Base-by-base conservation (phyloP, 2,888 invertebrate genomes). In the Gryllus longicercus region DNA sequence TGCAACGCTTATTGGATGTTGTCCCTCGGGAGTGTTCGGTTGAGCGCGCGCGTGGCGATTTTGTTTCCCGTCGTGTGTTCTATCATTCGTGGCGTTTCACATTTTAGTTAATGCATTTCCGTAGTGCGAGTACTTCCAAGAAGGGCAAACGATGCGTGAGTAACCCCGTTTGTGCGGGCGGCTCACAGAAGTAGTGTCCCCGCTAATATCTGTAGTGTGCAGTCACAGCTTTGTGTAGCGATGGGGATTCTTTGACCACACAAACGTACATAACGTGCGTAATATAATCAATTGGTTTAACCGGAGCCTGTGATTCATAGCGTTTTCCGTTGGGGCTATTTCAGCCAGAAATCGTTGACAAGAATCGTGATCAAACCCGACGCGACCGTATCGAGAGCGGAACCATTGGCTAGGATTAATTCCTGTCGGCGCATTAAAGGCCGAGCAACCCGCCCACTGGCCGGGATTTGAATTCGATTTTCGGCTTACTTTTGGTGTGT, bases 281-380 rank as follows among this genome's bases (percentile, higher is more conserved):
- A 63, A 63, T 63, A n/a, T 63, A 63, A 63, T 63, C 63, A 63
- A 18, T 63, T 63, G 63, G 63, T 63, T 63, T 18, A 63, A 63
- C n/a, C 14, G 63, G 63, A n/a, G 16, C 63, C n/a, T n/a, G 63
- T 63, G 63, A 63, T 63, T 63, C 63, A 63, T 63, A 18, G 63
- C 63, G 63, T 63, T 63, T 63, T n/a, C 63, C 63, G 63, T 63
- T n/a, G 16, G 63, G 63, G n/a, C 63, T n/a, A 63, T 63, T 63
- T 63, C 63, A 63, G 16, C 16, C n/a, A 63, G 63, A 63, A 63
- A 63, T n/a, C 63, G 63, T 14, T 63, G 63, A 63, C 63, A 63
- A 63, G 63, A 63, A 63, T 63, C 63, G n/a, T 63, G 63, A 63
- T 63, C 63, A 63, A 63, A 63, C 63, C 63, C n/a, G 63, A n/a